phyloP scores from a whole-genome alignment of 2,113 vertebrate genomes.

The Furnarius figulus region DNA sequence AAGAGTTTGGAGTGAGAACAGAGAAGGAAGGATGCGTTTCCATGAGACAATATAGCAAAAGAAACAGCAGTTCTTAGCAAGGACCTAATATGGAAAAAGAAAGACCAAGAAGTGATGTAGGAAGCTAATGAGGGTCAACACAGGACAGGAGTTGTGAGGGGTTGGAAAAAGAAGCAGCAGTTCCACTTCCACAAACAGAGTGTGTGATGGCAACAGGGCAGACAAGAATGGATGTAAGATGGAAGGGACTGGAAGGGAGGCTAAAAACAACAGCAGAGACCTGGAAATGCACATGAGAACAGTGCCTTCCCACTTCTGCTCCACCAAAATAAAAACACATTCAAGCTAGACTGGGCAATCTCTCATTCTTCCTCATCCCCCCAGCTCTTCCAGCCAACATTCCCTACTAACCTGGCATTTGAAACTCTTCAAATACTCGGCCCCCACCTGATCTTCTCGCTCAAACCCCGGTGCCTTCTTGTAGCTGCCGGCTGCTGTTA shows the following conservation, averaged over 20 bases:
- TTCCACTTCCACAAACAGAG: neutral
- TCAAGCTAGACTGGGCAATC: neutral
- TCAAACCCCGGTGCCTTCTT: slow-evolving; percentile 96
- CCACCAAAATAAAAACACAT: neutral
- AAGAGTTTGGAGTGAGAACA: neutral
- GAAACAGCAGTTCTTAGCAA: neutral
- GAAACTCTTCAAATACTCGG: slow-evolving; percentile 82
- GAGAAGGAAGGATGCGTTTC: slow-evolving; percentile 11
- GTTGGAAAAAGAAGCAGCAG: slow-evolving; percentile 4
- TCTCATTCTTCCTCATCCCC: neutral
- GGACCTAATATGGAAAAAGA: neutral
- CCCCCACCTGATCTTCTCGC: slow-evolving; percentile 92
- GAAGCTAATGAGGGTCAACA: neutral
- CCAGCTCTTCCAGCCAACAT: neutral
- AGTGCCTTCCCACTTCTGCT: neutral
- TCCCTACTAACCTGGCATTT: slow-evolving; percentile 81
- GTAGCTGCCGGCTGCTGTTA: slow-evolving; percentile 84
- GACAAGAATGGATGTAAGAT: neutral
- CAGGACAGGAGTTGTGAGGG: neutral
- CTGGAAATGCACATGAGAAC: neutral
- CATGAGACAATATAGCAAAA: neutral
- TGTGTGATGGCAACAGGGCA: slow-evolving; percentile 9
- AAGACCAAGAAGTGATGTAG: neutral
- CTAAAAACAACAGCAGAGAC: neutral
- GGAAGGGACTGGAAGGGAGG: neutral